Base-by-base conservation (phyloP, 2,113 vertebrate genomes). In the Nyctereutes procyonoides region DNA sequence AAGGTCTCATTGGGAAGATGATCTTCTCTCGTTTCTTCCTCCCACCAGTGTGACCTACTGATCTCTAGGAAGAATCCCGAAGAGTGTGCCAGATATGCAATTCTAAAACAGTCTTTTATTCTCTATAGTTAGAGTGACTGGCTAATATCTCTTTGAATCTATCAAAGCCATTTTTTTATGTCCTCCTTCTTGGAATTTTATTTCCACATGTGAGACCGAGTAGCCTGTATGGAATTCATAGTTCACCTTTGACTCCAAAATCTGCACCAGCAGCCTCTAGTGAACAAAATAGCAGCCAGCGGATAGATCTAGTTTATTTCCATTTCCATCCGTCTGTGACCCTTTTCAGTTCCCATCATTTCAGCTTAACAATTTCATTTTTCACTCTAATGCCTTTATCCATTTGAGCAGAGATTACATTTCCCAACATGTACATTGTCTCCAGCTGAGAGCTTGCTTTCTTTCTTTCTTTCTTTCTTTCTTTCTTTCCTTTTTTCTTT, bases 191-290 rank as follows among this genome's bases (percentile, higher is more conserved):
- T 96, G 60, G 73, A 82, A 97, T 97, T 95, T 81, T 86, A 96
- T 97, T 97, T 96, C 93, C 96, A 96, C 90, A 93, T 96, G 95
- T 97, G 93, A 96, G 94, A 53, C 79, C 62, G 87, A 90, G 28
- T 79, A 3, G n/a, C 88, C 80, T 69, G 77, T 58, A 53, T 12
- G 55, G 95, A 96, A 96, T 96, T 96, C 93, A 60, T 12, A 35
- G 53, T 26, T 97, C 94, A 97, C 94, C 96, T 96, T 93, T 97
- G 97, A 96, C 96, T 95, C 88, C 43, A 85, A 90, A 94, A 97
- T 96, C 94, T 76, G 90, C 88, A 79, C 65, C 77, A 86, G 96
- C 87, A 92, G 84, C 88, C 71, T 32, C 19, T 69, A 38, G 55
- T 62, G 84, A 95, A 88, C 55, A 71, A 63, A 80, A 69, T 12